Evolutionary conservation across 2,797 vertebrate genomes (phyloP), one percentile per base, ranked within the genome.

Genomic region (Ciconia nigra): DNA sequence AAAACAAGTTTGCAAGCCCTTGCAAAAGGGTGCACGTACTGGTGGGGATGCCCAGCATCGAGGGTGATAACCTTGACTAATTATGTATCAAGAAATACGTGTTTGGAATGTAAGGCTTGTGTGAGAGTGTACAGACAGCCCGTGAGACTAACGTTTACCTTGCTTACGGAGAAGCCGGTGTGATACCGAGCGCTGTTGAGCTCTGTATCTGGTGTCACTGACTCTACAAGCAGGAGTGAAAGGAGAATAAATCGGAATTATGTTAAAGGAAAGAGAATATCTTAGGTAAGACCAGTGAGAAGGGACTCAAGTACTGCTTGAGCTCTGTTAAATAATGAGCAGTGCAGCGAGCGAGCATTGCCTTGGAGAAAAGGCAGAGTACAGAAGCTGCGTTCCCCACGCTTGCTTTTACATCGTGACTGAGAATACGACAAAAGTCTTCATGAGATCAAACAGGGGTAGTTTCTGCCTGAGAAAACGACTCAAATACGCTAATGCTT

Each of bases 141-240:
- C 4, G 0, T 9, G 46, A 76, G 19, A 16, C 7, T 2, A 1
- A 33, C 2, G 19, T 55, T 91, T 18, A 22, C 7, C 1, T 39
- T 42, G 35, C 5, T 25, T 17, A 2, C 1, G 2, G 44, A 76
- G 70, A 46, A 33, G 5, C 7, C 1, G 1, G 35, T 12, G 39
- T 9, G 39, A 26, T 11, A 31, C 31, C 0, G 4, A 83, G 20
- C 14, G 44, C 35, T 44, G 55, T 16, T 47, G 76, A 70, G 29
- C 22, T 82, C 47, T 55, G 15, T 51, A 26, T 90, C 57, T 25
- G 49, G 15, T 63, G 47, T 73, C 25, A 7, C 52, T 66, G 77
- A 5, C 33, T 47, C 11, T 20, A 33, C 1, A 1, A 51, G 10
- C 25, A 28, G 46, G 46, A 47, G 14, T 7, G 47, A 57, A 82